Evolutionary conservation across 2,797 vertebrate species (phyloP), one percentile per base, ranked within the genome.

Genomic region (Spheniscus humboldti): DNA sequence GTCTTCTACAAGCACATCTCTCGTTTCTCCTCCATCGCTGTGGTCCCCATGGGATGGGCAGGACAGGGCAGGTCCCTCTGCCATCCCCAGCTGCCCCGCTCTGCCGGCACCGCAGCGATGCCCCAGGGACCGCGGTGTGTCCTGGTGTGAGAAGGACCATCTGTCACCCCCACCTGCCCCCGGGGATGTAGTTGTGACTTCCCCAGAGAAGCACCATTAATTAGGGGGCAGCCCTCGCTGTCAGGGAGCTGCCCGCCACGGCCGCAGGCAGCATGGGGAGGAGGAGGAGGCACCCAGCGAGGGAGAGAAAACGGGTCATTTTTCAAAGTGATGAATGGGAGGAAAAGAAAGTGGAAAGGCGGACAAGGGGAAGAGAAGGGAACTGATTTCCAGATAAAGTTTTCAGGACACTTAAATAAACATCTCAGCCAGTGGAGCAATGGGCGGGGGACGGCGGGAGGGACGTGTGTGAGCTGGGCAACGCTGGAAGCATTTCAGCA

Each of bases 251-350:
- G 78, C 68, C 35, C 3, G 33, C 43, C 12, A 27, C 15, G 24
- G 47, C 50, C 12, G 28, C 24, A 16, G 90, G 80, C 78, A 74
- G 68, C 3, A 1, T 0, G 2, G 39, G 67, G 78, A 52, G 50
- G 63, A 80, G 86, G 57, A 90, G 92, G 73, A 75, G 88, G 63
- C 66, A 92, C 17, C 76, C 81, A 73, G 81, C 4, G 11, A 53
- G 80, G 41, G n/a, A 74, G 86, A 91, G 84, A 88, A 88, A 92
- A 76, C 0, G 6, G 64, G 43, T 88, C 90, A 84, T 97, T 97
- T 94, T 84, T 97, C 94, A 97, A 93, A 95, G 96, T 97, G 97
- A 97, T 97, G 93, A 89, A 97, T 97, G 96, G 95, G 91, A 95
- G 83, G 94, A 96, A 97, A 95, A 75, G 95, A 97, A 96, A 96